Base-by-base conservation (phyloP, 2,113 vertebrate species). In the Scolopax mira region DNA sequence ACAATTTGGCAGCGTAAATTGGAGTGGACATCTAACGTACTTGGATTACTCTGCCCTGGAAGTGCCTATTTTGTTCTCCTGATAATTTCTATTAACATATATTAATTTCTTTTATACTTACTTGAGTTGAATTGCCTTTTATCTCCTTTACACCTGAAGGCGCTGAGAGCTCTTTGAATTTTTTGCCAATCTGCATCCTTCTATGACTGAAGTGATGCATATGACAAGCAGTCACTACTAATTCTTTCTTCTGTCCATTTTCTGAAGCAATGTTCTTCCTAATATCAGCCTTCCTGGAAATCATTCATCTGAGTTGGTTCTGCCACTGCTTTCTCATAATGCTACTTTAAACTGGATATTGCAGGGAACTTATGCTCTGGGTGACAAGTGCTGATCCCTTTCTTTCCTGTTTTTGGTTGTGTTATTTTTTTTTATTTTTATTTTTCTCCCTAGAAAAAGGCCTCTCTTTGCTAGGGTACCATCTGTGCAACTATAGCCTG, bases 391-490 rank as follows among this genome's bases (percentile, higher is more conserved):
- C 52, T 52, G 35, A 82, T 11, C 9, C 30, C 33, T 57, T 37
- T 30, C 7, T 90, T 61, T 37, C 25, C 39, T 61, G 2, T 18
- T 17, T 18, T 17, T 13, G 30, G 12, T 41, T 27, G 57, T 16
- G 67, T 44, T 19, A 14, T 25, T 9, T 70, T 22, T n/a, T 55
- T 33, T 31, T 30, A 24, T 44, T 28, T 52, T 13, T 28, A 13
- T 35, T 24, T 65, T 18, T 9, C 13, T 51, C 18, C 48, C 41
- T 75, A 99, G 99, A 98, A 85, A 98, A 97, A 81, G 97, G 97
- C 61, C 97, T 99, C 7, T 98, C 98, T 71, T 69, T 97, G 78
- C 96, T 98, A 18, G 98, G 99, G 21, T 99, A 98, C 89, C 98
- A 98, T 52, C 96, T 99, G 13, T 99, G 99, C 94, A 88, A 97